Conservation (phyloP, 2,113 vertebrate species). For the Corydoras sp. region DNA sequence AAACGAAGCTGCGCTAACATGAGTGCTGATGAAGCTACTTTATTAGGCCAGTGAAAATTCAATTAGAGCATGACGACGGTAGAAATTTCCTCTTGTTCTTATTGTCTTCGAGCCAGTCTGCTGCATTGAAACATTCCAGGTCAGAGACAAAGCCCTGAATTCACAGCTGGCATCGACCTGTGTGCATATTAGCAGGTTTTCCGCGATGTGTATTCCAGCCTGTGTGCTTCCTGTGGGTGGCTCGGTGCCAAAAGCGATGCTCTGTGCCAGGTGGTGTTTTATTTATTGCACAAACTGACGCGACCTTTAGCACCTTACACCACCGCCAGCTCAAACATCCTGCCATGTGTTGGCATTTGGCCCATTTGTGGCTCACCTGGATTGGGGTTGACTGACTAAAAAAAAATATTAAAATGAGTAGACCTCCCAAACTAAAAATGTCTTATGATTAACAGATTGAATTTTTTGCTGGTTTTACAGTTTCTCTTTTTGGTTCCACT, state of each 20-base stretch:
- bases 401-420: too few species aligned
- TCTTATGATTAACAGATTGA: too few species aligned
- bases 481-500: too few species aligned
- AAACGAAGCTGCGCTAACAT: constrained; percentile 21
- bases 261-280: constrained; percentile 31
- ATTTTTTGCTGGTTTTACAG: too few species aligned
- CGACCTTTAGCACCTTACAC: constrained; percentile 32
- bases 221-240: constrained; percentile 23
- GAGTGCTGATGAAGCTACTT: constrained; percentile 18
- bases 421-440: too few species aligned
- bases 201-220: not conserved
- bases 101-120: not conserved
- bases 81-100: not conserved
- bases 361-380: constrained; percentile 16
- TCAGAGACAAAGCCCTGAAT: not conserved
- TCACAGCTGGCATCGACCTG: not conserved
- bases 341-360: constrained; percentile 5
- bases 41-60: constrained; percentile 19
- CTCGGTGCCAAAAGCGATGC: not conserved
- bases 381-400: too few species aligned
- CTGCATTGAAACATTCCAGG: constrained; percentile 2
- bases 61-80: not conserved
- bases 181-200: not conserved
- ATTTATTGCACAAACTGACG: constrained; percentile 35
- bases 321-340: constrained; percentile 6